phyloP scores from a whole-genome alignment of 2,113 vertebrate species.

The Gopherus flavomarginatus region DNA sequence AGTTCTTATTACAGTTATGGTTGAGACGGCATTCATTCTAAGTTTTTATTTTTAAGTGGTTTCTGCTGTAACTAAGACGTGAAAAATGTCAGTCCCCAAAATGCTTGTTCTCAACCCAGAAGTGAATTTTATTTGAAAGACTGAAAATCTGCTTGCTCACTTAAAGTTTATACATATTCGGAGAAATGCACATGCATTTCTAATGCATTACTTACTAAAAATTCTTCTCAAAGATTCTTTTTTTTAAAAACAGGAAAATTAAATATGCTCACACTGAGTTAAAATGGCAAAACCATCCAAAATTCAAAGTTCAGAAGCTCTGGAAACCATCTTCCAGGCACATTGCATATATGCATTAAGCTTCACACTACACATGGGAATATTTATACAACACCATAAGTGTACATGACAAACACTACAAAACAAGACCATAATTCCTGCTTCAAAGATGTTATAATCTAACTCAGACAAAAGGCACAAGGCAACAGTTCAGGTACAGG shows the following conservation, averaged over 20 bases:
- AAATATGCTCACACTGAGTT: conserved; percentile 27
- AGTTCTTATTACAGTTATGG: conserved; percentile 2
- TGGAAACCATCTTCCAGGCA: conserved; percentile 73
- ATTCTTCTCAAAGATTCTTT: conserved; percentile 4
- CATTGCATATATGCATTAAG: conserved; percentile 46
- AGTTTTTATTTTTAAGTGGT: not conserved
- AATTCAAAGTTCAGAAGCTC: conserved; percentile 69
- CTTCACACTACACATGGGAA: conserved; percentile 56
- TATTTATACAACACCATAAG: not conserved
- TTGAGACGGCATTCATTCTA: not conserved
- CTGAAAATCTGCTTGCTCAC: not conserved
- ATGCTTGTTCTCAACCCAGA: not conserved
- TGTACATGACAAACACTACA: not conserved
- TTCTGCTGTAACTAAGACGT: not conserved
- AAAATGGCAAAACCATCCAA: conserved; percentile 29
- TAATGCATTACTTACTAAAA: conserved; percentile 8
- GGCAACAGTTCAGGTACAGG: not conserved
- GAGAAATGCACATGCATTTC: conserved; percentile 33
- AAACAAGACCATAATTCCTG: not conserved
- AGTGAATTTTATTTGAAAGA: not conserved
- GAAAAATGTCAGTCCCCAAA: too few species aligned
- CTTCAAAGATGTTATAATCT: not conserved
- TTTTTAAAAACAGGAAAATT: conserved; percentile 13
- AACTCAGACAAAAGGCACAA: not conserved
- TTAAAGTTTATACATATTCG: not conserved